A percentile compares a stretch with the other conserved stretches of the same genome.
Conservation (phyloP, 1,140 invertebrate genomes). For the Drosophila mauritiana region DNA sequence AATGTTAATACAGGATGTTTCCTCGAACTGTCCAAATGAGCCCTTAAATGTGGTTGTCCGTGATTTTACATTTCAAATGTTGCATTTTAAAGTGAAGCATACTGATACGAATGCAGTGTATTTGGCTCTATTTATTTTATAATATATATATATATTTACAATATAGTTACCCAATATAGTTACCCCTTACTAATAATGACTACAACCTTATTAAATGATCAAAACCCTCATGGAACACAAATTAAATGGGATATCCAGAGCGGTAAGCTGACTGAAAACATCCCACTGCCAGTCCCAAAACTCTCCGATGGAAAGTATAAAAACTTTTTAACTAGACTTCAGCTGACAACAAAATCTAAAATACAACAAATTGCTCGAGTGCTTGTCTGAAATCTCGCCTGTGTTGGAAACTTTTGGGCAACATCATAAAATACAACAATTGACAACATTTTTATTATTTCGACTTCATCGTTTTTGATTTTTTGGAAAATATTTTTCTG, state of each 20-base stretch:
- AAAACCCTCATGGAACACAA: too few relatives aligned
- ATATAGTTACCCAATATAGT: neutral
- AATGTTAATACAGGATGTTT: constrained; percentile 20
- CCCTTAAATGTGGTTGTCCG: neutral
- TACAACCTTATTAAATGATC: too few relatives aligned
- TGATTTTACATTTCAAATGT: neutral
- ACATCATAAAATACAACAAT: constrained; percentile 77
- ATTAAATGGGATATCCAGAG: neutral
- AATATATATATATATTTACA: too few relatives aligned
- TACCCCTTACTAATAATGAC: too few relatives aligned
- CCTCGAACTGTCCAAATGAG: constrained; percentile 21
- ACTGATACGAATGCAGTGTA: neutral
- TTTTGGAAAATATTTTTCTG: constrained; percentile 74
- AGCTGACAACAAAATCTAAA: constrained; percentile 58
- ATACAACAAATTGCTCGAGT: constrained; percentile 64
- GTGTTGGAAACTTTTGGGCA: constrained; percentile 38
- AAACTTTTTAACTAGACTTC: constrained; percentile 62
- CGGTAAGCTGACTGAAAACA: neutral
- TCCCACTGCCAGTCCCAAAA: too few relatives aligned
- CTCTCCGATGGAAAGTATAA: constrained; percentile 16
- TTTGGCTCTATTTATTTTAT: too few relatives aligned
- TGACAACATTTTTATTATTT: constrained; percentile 69
- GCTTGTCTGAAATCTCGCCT: constrained; percentile 34
- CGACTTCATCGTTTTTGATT: constrained; percentile 28
- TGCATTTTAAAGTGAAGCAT: neutral